These are phyloP conservation scores for Megaptera novaeangliae DNA, from an alignment of 2,113 vertebrate genomes.

Conservation along the genomic window DNA sequence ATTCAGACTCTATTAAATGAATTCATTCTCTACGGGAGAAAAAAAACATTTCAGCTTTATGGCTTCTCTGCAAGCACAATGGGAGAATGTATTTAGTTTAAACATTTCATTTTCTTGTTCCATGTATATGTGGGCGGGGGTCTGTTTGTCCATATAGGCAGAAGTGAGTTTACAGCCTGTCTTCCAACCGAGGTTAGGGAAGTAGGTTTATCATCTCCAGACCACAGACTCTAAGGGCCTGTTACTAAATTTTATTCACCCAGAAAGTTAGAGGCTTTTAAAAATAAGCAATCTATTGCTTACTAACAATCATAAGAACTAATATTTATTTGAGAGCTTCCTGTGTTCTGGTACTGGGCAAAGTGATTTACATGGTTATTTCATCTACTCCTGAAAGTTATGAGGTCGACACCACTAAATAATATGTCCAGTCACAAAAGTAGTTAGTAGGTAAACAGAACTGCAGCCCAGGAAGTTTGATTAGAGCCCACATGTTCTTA, in stretches of 20 bases:
- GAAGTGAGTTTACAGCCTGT: background rate
- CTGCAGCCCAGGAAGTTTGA: background rate
- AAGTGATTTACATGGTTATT: background rate
- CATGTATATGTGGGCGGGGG: too few relatives aligned
- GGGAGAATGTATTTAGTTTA: background rate
- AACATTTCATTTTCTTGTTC: background rate
- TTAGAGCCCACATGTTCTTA: background rate
- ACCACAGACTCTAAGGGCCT: background rate
- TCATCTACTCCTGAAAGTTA: background rate
- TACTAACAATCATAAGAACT: background rate
- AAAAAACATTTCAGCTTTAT: background rate
- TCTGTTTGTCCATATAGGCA: background rate
- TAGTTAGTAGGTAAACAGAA: background rate
- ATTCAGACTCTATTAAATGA: constrained; percentile 1
- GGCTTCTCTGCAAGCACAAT: background rate
- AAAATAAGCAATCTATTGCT: background rate
- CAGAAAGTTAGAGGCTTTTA: background rate
- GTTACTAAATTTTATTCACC: background rate
- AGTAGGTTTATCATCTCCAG: background rate
- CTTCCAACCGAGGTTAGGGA: background rate
- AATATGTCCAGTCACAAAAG: background rate
- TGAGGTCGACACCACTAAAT: background rate
- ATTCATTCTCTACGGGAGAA: background rate
- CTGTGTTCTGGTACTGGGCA: background rate
- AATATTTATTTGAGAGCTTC: background rate